phyloP scores from a whole-genome alignment of 2,888 invertebrate genomes.

The Gymnocheta viridis region DNA sequence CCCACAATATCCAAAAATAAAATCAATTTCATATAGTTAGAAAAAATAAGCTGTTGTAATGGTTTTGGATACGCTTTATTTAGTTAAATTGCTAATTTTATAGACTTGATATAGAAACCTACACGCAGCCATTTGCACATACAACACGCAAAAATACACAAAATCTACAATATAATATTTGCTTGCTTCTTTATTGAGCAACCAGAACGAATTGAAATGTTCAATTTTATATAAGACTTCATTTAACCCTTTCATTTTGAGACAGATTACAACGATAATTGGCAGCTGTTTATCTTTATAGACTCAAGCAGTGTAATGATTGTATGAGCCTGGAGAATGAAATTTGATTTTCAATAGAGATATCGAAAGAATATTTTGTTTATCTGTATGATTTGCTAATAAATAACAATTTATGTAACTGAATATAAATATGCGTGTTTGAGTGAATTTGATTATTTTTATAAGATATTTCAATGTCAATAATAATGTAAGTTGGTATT shows the following conservation, averaged over 20 bases:
- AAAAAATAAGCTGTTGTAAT: conserved; percentile 53
- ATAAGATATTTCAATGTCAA: too few species aligned
- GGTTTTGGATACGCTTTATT: conserved; percentile 67
- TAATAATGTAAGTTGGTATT: too few species aligned
- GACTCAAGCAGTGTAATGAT: background rate
- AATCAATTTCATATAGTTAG: background rate
- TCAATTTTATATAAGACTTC: conserved; percentile 31
- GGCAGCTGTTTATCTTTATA: conserved; percentile 71
- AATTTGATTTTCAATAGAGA: conserved; percentile 20
- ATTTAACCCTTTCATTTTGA: conserved; percentile 62
- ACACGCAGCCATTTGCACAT: background rate
- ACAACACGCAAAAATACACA: background rate
- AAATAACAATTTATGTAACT: too few species aligned
- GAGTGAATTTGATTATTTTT: too few species aligned
- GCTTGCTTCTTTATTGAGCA: conserved; percentile 43
- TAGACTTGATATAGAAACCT: conserved; percentile 54
- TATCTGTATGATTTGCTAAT: too few species aligned
- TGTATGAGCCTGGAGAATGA: background rate
- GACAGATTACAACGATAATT: conserved; percentile 63
- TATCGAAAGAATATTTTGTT: background rate
- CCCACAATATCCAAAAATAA: background rate
- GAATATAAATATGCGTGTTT: too few species aligned
- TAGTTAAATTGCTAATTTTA: conserved; percentile 65
- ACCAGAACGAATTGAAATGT: conserved; percentile 63
- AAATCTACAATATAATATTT: conserved; percentile 35